A percentile compares a stretch with the other conserved stretches of the same genome.
phyloP scores from a whole-genome alignment of 2,113 vertebrate genomes.

The Natator depressus region DNA sequence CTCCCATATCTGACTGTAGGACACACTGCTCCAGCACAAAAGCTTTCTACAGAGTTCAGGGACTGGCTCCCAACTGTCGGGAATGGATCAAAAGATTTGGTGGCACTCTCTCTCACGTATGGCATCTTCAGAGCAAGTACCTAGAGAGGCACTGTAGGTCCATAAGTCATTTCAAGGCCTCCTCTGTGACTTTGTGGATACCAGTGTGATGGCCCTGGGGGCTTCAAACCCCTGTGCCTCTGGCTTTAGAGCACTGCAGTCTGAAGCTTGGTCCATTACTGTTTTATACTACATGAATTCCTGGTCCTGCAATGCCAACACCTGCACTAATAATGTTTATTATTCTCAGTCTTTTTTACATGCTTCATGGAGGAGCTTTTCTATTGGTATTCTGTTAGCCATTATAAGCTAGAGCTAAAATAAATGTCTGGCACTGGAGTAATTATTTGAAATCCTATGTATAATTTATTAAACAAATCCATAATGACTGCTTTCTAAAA shows the following conservation, averaged over 20 bases:
- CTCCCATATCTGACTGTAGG: background rate
- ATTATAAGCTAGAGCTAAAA: background rate
- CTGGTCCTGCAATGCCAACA: background rate
- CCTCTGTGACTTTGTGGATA: background rate
- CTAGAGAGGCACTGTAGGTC: background rate
- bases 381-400: background rate
- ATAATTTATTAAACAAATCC: conserved; percentile 43
- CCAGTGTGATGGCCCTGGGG: background rate
- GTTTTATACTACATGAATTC: background rate
- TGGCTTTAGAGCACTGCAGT: background rate
- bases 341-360: background rate
- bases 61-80: background rate
- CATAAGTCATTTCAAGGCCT: background rate
- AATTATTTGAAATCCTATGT: conserved; percentile 43
- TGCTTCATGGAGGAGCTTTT: background rate
- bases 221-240: background rate
- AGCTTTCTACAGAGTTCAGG: background rate
- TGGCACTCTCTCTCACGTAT: background rate
- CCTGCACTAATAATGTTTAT: background rate
- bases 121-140: background rate
- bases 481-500: conserved; percentile 47
- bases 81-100: background rate
- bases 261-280: background rate
- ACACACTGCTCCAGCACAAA: background rate
- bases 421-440: background rate